phyloP scores from a whole-genome alignment of 37 sponge, comb jelly and placozoan genomes.

The Sycon ciliatum region DNA sequence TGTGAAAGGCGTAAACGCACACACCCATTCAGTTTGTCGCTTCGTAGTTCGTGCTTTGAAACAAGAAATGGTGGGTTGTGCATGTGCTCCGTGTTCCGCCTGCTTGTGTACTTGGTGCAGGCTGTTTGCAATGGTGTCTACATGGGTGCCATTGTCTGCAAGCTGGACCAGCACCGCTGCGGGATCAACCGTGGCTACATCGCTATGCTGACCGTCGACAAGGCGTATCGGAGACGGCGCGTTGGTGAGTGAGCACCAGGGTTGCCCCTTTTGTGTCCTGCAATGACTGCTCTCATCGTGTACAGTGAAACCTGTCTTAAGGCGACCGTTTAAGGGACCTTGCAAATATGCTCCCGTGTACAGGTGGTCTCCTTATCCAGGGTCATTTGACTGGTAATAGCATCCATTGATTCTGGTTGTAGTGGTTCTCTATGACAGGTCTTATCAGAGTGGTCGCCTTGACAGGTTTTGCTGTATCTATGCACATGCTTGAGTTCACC shows the following conservation, averaged over 20 bases:
- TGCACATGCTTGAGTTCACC: background rate
- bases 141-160: constrained; percentile 93
- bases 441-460: no score
- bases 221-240: constrained; percentile 64
- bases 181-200: constrained; percentile 78
- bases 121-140: constrained; percentile 49
- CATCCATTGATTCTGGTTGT: background rate
- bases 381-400: no score
- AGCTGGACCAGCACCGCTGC: constrained; percentile 57
- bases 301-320: no score
- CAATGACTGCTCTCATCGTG: background rate
- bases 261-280: background rate
- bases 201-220: constrained; percentile 93
- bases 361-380: no score
- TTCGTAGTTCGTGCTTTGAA: no score
- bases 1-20: background rate
- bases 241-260: constrained; percentile 52
- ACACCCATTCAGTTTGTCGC: no score
- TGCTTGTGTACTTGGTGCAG: constrained; percentile 36
- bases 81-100: no score
- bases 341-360: no score
- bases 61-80: no score
- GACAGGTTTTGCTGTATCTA: no score
- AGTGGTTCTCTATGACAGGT: background rate
- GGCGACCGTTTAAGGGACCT: no score